Conservation (phyloP, 1,140 invertebrate species). For the Monomorium pharaonis region DNA sequence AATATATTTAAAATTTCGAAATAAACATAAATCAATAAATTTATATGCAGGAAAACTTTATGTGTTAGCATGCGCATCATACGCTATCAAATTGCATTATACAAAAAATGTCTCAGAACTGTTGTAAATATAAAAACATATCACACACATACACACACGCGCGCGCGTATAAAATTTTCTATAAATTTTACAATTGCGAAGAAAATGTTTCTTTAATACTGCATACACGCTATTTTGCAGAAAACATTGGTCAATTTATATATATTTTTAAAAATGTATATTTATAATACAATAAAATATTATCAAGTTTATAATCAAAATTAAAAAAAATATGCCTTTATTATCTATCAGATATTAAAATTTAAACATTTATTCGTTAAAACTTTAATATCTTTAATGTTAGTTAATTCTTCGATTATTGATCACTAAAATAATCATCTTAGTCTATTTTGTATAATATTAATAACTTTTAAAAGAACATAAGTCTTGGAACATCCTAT, state of each 20-base stretch:
- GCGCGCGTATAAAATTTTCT: not conserved
- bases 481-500: not conserved
- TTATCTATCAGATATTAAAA: not conserved
- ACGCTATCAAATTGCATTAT: not conserved
- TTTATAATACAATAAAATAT: too few species aligned
- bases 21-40: not conserved
- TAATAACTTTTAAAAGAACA: not conserved
- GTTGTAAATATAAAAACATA: not conserved
- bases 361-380: not conserved
- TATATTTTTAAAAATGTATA: not conserved
- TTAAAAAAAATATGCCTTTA: not conserved
- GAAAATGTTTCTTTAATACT: not conserved
- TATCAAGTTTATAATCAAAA: not conserved
- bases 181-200: not conserved
- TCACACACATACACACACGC: not conserved
- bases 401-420: not conserved
- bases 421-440: not conserved
- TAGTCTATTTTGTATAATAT: not conserved
- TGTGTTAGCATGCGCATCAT: slow-evolving; percentile 12
- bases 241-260: not conserved
- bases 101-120: not conserved
- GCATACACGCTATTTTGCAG: not conserved
- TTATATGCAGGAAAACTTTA: not conserved
- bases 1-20: not conserved
- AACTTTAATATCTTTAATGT: not conserved